Evolutionary conservation across 2,797 vertebrate genomes (phyloP), one percentile per base, ranked within the genome.

Genomic region (Hydrocynus forskahlii): DNA sequence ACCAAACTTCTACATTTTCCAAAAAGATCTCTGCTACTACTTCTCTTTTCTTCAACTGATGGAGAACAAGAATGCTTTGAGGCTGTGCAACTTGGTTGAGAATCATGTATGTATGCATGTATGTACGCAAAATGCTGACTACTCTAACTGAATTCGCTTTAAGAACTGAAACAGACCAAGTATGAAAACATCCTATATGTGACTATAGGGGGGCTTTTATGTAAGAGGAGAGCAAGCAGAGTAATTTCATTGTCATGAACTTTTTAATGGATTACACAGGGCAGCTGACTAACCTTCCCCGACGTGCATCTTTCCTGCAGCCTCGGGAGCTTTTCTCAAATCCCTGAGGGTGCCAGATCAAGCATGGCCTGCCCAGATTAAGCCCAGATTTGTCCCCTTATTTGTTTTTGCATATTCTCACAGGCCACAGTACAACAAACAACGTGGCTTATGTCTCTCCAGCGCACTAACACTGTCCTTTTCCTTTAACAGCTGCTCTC

Each of bases 401-500:
- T 19, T 70, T 23, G 45, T 64, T 59, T 80, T 68, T 57, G 12
- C 4, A 45, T 69, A 73, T 84, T 82, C 72, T 79, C 80, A 14
- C 38, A 59, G 21, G 13, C 29, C 21, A 29, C 64, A 74, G 59
- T 57, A 25, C 64, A 70, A 79, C 67, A 85, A 74, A 78, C 76
- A 69, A 59, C 59, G 57, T 12, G 9, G 40, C 50, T 23, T 70
- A 29, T 79, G 38, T 70, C 17, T 72, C 63, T 54, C 52, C 62
- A 48, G 17, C 5, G 19, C 59, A 72, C 74, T 9, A 25, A 35
- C 76, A 63, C 52, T 59, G 8, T 67, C 17, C 54, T 45, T 68
- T 82, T 19, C 38, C 70, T 69, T 78, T 84, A 83, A 88, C 87
- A 90, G 89, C 86, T 89, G 88, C 43, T 75, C 63, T 75, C 71